These are phyloP conservation scores for Cololabis saira DNA, from an alignment of 2,113 vertebrate genomes.

Conservation along the genomic window DNA sequence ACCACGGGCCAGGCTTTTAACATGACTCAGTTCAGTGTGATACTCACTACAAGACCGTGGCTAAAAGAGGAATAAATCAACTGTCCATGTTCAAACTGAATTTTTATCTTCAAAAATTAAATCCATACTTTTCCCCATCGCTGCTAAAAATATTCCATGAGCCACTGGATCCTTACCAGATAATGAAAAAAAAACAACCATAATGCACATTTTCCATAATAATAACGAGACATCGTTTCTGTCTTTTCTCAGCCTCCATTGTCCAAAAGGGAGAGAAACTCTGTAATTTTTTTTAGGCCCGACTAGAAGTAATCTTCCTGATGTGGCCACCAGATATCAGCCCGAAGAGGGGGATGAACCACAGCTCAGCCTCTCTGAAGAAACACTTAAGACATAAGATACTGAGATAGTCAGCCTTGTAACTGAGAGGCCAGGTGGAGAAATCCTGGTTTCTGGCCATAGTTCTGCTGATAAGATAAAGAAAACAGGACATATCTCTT, in stretches of 20 bases:
- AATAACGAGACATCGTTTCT: background rate
- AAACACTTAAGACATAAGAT: constrained; percentile 6
- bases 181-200: too few relatives aligned
- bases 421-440: background rate
- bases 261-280: background rate
- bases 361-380: background rate
- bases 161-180: too few relatives aligned
- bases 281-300: background rate
- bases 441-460: constrained; percentile 22
- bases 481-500: constrained; percentile 12
- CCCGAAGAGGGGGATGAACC: constrained; percentile 5
- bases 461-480: constrained; percentile 46
- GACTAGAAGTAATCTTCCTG: background rate
- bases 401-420: background rate
- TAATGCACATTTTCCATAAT: too few relatives aligned
- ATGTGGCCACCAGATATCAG: constrained; percentile 11
- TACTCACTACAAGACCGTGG: too few relatives aligned
- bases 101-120: too few relatives aligned
- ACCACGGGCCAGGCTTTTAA: too few relatives aligned
- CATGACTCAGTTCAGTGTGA: too few relatives aligned
- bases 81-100: too few relatives aligned
- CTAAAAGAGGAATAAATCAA: too few relatives aligned
- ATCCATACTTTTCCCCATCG: too few relatives aligned
- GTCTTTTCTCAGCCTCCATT: background rate
- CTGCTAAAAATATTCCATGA: too few relatives aligned